Evolutionary conservation across 2,113 vertebrate genomes (phyloP).

Genomic region (Xyrauchen texanus): DNA sequence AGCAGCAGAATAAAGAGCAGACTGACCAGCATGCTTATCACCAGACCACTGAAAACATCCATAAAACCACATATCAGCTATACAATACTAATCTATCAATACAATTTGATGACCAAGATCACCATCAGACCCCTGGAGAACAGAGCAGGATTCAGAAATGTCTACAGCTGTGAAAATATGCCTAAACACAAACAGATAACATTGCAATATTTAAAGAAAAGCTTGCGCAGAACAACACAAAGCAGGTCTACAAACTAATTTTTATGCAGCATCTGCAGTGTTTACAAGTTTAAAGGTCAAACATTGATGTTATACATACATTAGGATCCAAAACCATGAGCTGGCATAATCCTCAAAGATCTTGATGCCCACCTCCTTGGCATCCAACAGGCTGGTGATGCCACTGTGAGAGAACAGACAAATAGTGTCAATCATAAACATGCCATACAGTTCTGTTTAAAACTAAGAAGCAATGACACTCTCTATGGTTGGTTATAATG

Average conservation of each 20-base stretch:
- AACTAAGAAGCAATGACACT: neutral
- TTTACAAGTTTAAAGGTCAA: neutral
- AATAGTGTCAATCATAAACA: conserved; percentile 13
- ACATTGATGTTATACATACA: conserved; percentile 76
- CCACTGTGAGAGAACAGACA: conserved; percentile 69
- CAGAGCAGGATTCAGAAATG: no score
- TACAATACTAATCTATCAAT: no score
- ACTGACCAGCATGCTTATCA: conserved; percentile 89
- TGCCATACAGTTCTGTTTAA: neutral
- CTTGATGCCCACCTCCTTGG: conserved; percentile 84
- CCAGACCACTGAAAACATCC: conserved; percentile 78
- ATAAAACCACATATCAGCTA: conserved; percentile 10
- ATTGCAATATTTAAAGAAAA: no score
- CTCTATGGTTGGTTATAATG: neutral
- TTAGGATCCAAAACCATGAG: conserved; percentile 94
- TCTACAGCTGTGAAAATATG: no score
- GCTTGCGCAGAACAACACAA: neutral
- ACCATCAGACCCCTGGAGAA: no score
- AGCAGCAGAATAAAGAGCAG: conserved; percentile 88
- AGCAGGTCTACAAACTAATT: no score
- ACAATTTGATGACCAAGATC: neutral
- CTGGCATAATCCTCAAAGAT: conserved; percentile 93
- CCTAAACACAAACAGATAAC: no score
- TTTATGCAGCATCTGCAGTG: neutral
- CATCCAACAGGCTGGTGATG: conserved; percentile 82